A percentile compares a stretch with the other conserved stretches of the same genome.
phyloP scores from a whole-genome alignment of 2,113 vertebrate genomes.

The Platanista minor region DNA sequence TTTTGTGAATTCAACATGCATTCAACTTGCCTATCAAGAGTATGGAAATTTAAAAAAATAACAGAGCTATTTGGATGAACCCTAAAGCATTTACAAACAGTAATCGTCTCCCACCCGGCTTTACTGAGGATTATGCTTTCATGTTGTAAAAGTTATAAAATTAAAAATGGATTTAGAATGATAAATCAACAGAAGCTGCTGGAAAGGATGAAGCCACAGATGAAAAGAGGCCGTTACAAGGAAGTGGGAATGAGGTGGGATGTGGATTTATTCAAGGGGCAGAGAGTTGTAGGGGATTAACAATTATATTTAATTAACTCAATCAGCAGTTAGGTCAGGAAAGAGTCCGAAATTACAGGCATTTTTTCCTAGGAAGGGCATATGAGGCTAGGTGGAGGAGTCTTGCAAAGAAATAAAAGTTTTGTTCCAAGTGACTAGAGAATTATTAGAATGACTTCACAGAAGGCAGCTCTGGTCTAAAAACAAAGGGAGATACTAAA shows the following conservation, averaged over 20 bases:
- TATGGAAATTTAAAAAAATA: not conserved
- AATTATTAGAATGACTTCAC: not conserved
- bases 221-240: not conserved
- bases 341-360: not conserved
- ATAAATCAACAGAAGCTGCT: not conserved
- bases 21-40: not conserved
- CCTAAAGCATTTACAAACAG: not conserved
- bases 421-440: not conserved
- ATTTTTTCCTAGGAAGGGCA: not conserved
- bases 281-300: not conserved
- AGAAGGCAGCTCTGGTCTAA: not conserved
- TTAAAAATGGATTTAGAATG: constrained; percentile 7
- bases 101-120: not conserved
- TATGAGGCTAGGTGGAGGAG: not conserved
- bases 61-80: not conserved
- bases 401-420: not conserved
- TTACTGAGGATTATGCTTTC: not conserved
- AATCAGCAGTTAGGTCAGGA: not conserved
- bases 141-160: not conserved
- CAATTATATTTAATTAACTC: not conserved
- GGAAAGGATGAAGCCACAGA: not conserved
- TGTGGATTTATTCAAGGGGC: not conserved
- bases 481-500: not conserved
- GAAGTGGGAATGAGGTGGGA: not conserved
- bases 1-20: not conserved